Evolutionary conservation across 1,140 invertebrate species (phyloP).

Genomic region (Zaprionus tsacasi): DNA sequence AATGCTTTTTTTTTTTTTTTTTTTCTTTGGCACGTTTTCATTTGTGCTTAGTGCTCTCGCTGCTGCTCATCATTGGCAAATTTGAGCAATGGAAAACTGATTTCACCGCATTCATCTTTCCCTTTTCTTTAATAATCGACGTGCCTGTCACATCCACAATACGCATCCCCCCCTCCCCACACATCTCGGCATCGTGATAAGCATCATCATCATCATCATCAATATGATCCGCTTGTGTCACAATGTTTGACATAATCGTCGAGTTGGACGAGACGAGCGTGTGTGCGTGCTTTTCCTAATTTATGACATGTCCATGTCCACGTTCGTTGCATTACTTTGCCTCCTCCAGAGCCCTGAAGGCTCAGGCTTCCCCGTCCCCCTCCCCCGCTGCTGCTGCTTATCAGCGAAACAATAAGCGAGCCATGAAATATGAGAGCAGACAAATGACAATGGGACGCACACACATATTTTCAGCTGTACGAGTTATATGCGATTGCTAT

Average conservation of each 20-base stretch:
- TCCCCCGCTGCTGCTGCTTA: slow-evolving; percentile 39
- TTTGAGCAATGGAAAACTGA: slow-evolving; percentile 29
- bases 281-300: slow-evolving; percentile 52
- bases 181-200: slow-evolving; percentile 35
- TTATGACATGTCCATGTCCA: slow-evolving; percentile 77
- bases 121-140: slow-evolving; percentile 41
- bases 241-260: slow-evolving; percentile 69
- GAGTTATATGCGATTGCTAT: neutral
- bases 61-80: slow-evolving; percentile 20
- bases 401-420: slow-evolving; percentile 53
- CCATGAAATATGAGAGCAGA: slow-evolving; percentile 64
- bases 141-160: slow-evolving; percentile 35
- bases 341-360: neutral
- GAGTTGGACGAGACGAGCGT: slow-evolving; percentile 1
- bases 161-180: slow-evolving; percentile 38
- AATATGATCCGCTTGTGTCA: slow-evolving; percentile 64
- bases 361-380: neutral
- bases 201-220: slow-evolving; percentile 67
- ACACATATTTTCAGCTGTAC: slow-evolving; percentile 24
- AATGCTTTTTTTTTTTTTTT: slow-evolving; percentile 23
- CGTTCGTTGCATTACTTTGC: slow-evolving; percentile 44
- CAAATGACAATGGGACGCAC: slow-evolving; percentile 30
- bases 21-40: slow-evolving; percentile 1
- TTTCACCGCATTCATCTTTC: slow-evolving; percentile 55
- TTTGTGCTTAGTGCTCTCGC: slow-evolving; percentile 27